These are phyloP conservation scores for Idaea straminata DNA, from an alignment of 2,888 invertebrate species.

Conservation along the genomic window DNA sequence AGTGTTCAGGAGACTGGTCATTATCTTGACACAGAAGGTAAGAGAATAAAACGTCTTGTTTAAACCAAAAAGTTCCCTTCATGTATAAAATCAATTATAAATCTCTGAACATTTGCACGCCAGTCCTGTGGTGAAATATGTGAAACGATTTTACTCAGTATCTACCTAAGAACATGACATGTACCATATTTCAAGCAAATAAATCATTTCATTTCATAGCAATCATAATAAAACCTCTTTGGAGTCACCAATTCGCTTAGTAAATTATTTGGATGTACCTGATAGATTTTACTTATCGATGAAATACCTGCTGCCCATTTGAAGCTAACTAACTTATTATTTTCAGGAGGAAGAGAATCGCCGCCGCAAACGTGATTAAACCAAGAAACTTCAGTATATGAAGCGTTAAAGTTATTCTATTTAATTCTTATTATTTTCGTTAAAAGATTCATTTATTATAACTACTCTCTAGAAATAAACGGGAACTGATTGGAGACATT, in stretches of 20 bases:
- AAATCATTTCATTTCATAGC: too few species aligned
- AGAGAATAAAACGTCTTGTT: conserved; percentile 20
- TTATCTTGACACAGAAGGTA: conserved; percentile 95
- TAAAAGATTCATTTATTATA: conserved; percentile 15
- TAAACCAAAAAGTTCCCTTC: too few species aligned
- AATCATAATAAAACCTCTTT: too few species aligned
- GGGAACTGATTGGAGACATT: conserved; percentile 31
- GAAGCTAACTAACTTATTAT: conserved; percentile 11
- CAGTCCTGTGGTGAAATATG: too few species aligned
- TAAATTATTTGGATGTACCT: neutral
- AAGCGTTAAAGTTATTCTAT: neutral
- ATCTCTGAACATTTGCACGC: too few species aligned
- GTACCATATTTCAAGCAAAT: too few species aligned
- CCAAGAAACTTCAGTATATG: neutral
- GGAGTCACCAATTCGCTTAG: too few species aligned
- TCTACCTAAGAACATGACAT: too few species aligned
- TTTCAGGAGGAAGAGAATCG: conserved; percentile 75
- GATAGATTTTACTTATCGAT: neutral
- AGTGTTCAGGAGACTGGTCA: conserved; percentile 94
- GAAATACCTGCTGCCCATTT: neutral
- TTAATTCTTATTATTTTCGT: conserved; percentile 7
- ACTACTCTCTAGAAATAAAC: conserved; percentile 25
- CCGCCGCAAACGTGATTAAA: conserved; percentile 75
- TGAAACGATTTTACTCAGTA: too few species aligned
- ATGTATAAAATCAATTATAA: too few species aligned